Evolutionary conservation across 2,113 vertebrate genomes (phyloP).

Genomic region (Charadrius vociferus): DNA sequence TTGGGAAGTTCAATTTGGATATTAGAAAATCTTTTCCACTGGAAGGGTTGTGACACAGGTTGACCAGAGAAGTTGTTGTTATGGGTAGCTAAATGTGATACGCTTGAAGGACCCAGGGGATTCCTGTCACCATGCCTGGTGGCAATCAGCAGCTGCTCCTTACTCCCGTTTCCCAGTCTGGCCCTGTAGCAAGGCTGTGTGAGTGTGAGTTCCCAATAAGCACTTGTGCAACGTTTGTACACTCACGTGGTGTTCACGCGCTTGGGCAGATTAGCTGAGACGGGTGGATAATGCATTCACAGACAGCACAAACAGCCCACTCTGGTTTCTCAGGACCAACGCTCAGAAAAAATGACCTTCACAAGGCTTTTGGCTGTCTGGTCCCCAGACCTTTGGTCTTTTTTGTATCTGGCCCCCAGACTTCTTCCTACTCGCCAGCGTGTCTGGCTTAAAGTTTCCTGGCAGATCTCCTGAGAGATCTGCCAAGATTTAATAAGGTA

Average conservation of each 20-base stretch:
- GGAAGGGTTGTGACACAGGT: not conserved
- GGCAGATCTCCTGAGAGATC: not conserved
- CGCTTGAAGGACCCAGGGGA: not conserved
- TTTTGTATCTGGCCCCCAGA: not conserved
- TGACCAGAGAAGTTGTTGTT: not conserved
- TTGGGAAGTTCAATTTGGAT: not conserved
- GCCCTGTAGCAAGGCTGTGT: not conserved
- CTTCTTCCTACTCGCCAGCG: not conserved
- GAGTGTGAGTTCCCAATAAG: not conserved
- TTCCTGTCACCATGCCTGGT: not conserved
- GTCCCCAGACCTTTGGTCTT: not conserved
- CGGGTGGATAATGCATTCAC: not conserved
- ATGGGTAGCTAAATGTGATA: not conserved
- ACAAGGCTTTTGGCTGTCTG: fast-evolving
- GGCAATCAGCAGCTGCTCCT: not conserved
- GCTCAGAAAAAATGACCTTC: not conserved
- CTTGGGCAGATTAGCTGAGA: not conserved
- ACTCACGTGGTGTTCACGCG: fast-evolving
- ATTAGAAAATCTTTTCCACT: not conserved
- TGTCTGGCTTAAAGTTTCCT: not conserved
- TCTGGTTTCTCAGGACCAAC: not conserved
- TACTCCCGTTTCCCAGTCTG: not conserved
- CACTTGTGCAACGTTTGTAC: fast-evolving
- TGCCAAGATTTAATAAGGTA: not conserved
- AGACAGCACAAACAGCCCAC: not conserved